Evolutionary conservation across 2,888 invertebrate genomes (phyloP).

Genomic region (Synergus gifuensis): DNA sequence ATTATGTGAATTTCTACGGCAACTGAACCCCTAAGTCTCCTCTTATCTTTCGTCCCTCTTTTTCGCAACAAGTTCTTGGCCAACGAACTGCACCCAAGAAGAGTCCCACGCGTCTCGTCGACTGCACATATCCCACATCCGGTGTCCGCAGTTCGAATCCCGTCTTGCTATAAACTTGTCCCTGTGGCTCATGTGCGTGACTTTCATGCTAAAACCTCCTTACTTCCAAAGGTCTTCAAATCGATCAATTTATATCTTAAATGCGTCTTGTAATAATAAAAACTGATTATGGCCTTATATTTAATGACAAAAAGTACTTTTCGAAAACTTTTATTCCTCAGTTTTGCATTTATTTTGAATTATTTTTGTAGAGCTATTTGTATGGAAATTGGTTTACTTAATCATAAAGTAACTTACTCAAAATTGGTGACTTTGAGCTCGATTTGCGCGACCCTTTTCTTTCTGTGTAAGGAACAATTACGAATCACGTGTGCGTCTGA

Average conservation of each 20-base stretch:
- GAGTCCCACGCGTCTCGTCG: constrained; percentile 71
- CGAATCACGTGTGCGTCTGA: background rate
- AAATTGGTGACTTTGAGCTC: background rate
- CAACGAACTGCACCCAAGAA: constrained; percentile 53
- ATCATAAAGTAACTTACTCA: background rate
- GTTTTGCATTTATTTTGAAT: too few species aligned
- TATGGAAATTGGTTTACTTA: background rate
- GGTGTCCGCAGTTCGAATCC: constrained; percentile 61
- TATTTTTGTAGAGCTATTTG: background rate
- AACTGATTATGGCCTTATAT: too few species aligned
- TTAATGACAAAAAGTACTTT: too few species aligned
- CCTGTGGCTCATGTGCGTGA: constrained; percentile 43
- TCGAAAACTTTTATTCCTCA: too few species aligned
- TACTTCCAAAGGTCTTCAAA: background rate
- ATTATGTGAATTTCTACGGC: constrained; percentile 54
- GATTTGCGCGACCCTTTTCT: background rate
- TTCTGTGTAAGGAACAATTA: background rate
- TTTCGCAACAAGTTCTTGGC: constrained; percentile 46
- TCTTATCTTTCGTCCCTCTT: constrained; percentile 42
- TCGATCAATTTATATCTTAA: constrained; percentile 18
- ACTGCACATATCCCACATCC: constrained; percentile 68
- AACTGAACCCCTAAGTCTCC: constrained; percentile 49
- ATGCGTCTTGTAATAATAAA: too few species aligned
- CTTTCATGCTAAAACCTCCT: constrained; percentile 9
- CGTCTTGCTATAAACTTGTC: constrained; percentile 60